Evolutionary conservation across 2,888 invertebrate species (phyloP), one percentile per base, ranked within the genome.

Genomic region (Tenthredo amoena): DNA sequence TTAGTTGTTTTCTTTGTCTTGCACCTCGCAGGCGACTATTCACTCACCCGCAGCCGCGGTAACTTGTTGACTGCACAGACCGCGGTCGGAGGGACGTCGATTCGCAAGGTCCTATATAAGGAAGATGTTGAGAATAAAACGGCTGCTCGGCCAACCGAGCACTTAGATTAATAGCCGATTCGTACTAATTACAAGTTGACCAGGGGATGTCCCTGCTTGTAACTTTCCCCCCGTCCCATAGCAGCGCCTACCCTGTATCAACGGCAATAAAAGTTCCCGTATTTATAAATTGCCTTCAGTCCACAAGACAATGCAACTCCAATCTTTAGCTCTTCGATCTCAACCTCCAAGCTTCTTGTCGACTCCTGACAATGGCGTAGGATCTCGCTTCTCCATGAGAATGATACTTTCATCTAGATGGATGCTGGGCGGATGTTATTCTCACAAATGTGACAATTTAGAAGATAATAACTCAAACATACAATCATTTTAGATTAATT

Each of bases 111-210:
- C 83, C 90, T 90, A 88, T 91, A 91, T 89, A 91, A 88, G 91
- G 91, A 65, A 81, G 82, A 86, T 87, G 85, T 85, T 86, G 86
- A 88, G 89, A 90, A 89, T 89, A 89, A 89, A 89, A 89, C 88
- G 86, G 87, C 87, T 86, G 85, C 89, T 86, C 85, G 85, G 87
- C 84, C 87, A 87, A 87, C 87, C 86, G 86, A 87, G 87, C 87
- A 89, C 88, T 88, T 89, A 87, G 90, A 91, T 91, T 90, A 90
- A 91, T 91, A 91, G 90, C 90, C 89, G 90, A 91, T 91, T 90
- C 88, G 89, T 91, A 91, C 91, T 91, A 91, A 91, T 91, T 91
- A 91, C 90, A 88, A 89, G 87, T 87, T 87, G 87, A 87, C 85
- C 86, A 83, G 87, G 86, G 85, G 88, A 88, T 84, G 83, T 84